Percentiles rank a stretch among this genome's conserved stretches.
Conservation (phyloP, 2,888 invertebrate genomes). For the Sisyra terminalis region DNA sequence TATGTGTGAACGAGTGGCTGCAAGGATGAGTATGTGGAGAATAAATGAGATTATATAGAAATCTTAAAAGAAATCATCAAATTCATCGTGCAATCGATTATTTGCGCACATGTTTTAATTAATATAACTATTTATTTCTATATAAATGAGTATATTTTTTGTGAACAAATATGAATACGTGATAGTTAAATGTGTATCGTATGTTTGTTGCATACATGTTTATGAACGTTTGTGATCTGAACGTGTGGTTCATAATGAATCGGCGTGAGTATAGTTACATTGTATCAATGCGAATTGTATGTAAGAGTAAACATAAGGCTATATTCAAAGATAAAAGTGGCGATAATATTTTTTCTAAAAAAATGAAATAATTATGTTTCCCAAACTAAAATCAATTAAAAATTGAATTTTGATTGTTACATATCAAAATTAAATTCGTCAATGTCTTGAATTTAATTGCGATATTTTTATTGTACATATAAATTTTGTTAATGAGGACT, state of each 20-base stretch:
- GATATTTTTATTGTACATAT: not conserved
- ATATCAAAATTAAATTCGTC: not conserved
- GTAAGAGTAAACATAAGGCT: slow-evolving; percentile 3
- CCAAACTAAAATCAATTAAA: not conserved
- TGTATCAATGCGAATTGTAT: slow-evolving; percentile 9
- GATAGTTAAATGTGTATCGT: too few relatives aligned
- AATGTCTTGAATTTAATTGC: not conserved
- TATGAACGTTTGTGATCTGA: too few relatives aligned
- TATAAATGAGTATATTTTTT: too few relatives aligned
- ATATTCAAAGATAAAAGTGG: slow-evolving; percentile 6
- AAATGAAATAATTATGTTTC: too few relatives aligned
- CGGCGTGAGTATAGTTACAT: slow-evolving; percentile 7
- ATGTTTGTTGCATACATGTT: too few relatives aligned
- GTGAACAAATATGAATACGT: too few relatives aligned
- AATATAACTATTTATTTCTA: too few relatives aligned
- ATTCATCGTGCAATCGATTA: too few relatives aligned
- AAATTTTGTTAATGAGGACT: too few relatives aligned
- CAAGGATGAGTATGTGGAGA: slow-evolving; percentile 1
- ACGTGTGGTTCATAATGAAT: slow-evolving; percentile 9
- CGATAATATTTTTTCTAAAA: slow-evolving; percentile 3
- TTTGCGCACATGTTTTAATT: too few relatives aligned
- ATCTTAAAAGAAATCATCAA: too few relatives aligned
- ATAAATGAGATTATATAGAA: not conserved
- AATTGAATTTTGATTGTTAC: too few relatives aligned
- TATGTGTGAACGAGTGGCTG: slow-evolving; percentile 1